phyloP scores from a whole-genome alignment of 2,113 vertebrate genomes.

The Pteronura brasiliensis region DNA sequence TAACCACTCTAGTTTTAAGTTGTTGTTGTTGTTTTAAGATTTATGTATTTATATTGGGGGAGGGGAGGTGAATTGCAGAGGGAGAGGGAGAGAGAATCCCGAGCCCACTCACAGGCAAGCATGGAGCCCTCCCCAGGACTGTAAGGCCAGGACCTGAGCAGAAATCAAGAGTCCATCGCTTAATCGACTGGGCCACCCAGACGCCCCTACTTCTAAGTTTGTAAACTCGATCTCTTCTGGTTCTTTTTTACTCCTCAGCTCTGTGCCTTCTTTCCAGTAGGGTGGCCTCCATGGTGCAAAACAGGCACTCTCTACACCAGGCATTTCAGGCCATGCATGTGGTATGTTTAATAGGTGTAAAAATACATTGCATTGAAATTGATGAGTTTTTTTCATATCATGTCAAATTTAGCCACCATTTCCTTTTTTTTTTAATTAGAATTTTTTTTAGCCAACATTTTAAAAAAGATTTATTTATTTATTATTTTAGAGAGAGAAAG shows the following conservation, averaged over 20 bases:
- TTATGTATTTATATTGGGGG: not conserved
- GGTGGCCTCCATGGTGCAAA: not conserved
- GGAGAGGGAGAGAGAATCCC: not conserved
- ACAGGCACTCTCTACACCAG: not conserved
- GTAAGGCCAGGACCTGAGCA: not conserved
- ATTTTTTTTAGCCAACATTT: not conserved
- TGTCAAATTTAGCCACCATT: conserved; percentile 20
- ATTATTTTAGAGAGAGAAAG: not conserved
- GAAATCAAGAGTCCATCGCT: not conserved
- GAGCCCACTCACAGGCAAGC: not conserved
- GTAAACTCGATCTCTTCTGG: not conserved
- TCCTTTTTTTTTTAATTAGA: not conserved
- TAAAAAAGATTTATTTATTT: not conserved
- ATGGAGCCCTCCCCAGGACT: not conserved
- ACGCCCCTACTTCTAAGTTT: not conserved
- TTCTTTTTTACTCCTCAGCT: not conserved
- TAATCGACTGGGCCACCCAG: not conserved
- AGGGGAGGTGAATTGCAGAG: not conserved
- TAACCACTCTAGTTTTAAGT: not conserved
- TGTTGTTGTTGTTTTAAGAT: not conserved
- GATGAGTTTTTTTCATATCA: not conserved
- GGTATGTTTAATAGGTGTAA: not conserved
- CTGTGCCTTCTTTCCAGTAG: not conserved
- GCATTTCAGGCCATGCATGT: not conserved
- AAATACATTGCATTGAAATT: not conserved